A percentile compares a stretch with the other conserved stretches of the same genome.
These are phyloP conservation scores for Zhengitettix transpicula DNA, from an alignment of 2,888 invertebrate genomes.

Conservation along the genomic window DNA sequence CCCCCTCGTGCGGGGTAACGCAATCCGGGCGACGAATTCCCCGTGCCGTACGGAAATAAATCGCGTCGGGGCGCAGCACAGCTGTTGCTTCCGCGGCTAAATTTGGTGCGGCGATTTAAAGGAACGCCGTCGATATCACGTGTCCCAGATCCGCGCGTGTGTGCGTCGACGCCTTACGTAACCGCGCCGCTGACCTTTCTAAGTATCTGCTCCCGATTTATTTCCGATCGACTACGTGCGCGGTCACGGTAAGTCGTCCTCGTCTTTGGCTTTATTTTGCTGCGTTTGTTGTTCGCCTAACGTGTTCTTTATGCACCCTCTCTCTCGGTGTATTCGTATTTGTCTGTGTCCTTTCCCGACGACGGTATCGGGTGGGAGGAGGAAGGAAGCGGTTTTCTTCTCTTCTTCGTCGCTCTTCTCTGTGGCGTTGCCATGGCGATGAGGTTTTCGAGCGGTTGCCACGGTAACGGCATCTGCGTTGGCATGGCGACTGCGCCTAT, in stretches of 20 bases:
- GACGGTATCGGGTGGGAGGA: slow-evolving; percentile 3
- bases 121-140: not conserved
- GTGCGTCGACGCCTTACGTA: not conserved
- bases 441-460: not conserved
- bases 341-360: not conserved
- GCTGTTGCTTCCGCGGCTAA: too few species aligned
- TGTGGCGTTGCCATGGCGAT: not conserved
- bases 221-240: too few species aligned
- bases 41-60: too few species aligned
- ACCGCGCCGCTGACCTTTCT: too few species aligned
- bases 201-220: too few species aligned
- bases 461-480: slow-evolving; percentile 6
- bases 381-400: slow-evolving; percentile 2
- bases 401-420: not conserved
- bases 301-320: too few species aligned
- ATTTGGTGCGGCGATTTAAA: not conserved
- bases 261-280: too few species aligned
- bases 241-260: too few species aligned
- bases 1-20: too few species aligned
- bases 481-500: not conserved
- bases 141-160: not conserved
- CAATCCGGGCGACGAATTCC: too few species aligned
- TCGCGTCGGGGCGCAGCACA: too few species aligned
- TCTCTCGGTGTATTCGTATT: not conserved
- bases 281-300: too few species aligned